Evolutionary conservation across 2,113 vertebrate species (phyloP).

Genomic region (Accipiter virgatus): DNA sequence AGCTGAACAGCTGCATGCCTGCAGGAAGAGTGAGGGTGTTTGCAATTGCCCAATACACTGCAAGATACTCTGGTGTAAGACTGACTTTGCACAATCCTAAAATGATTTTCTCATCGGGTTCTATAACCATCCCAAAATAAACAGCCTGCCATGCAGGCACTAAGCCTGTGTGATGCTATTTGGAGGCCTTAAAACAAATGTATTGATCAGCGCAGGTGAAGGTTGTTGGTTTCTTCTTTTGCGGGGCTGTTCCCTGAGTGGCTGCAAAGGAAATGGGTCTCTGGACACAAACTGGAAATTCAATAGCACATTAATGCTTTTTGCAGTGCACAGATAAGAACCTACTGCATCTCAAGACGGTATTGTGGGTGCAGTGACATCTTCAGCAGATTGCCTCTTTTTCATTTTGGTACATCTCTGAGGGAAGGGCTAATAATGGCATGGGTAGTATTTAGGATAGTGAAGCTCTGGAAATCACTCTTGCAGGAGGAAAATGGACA

Average conservation of each 20-base stretch:
- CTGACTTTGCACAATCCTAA: background rate
- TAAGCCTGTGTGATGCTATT: background rate
- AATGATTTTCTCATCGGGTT: background rate
- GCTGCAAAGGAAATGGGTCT: background rate
- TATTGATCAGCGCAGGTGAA: background rate
- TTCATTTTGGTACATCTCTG: background rate
- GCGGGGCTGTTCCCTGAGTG: background rate
- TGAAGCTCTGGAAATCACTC: background rate
- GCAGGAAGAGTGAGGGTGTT: background rate
- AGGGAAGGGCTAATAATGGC: background rate
- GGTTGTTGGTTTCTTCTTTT: rapidly evolving
- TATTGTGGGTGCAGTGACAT: background rate
- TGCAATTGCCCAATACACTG: background rate
- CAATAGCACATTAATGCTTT: background rate
- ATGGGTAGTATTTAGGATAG: background rate
- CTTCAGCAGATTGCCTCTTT: background rate
- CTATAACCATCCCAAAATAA: background rate
- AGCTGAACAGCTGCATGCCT: background rate
- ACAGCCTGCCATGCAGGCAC: background rate
- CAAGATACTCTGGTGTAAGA: background rate
- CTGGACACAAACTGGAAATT: background rate
- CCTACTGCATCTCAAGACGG: background rate
- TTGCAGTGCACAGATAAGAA: background rate
- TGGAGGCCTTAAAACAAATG: background rate
- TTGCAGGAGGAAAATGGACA: background rate